phyloP scores from a whole-genome alignment of 2,113 vertebrate species.

The Siniperca chuatsi region DNA sequence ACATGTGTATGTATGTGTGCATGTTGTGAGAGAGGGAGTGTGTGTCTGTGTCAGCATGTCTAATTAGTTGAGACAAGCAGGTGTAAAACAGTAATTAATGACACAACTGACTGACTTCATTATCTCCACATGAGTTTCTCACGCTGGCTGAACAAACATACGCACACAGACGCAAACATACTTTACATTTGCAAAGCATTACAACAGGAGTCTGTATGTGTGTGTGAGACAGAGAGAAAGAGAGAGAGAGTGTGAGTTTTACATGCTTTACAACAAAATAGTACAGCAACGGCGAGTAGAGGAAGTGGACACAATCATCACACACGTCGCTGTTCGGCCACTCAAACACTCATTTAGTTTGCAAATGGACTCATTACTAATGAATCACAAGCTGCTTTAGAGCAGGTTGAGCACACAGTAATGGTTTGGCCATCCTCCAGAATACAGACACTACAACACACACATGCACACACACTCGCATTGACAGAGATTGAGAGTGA shows the following conservation, averaged over 20 bases:
- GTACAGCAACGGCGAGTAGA: neutral
- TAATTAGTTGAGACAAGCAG: conserved; percentile 81
- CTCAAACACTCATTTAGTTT: conserved; percentile 79
- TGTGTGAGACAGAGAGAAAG: neutral
- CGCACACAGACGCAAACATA: conserved; percentile 7
- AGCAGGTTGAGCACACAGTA: conserved; percentile 74
- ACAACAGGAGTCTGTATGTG: neutral
- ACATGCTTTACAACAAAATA: conserved; percentile 25
- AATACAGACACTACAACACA: conserved; percentile 54
- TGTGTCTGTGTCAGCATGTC: conserved; percentile 70
- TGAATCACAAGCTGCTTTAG: conserved; percentile 80
- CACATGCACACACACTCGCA: neutral
- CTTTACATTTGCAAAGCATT: conserved; percentile 23
- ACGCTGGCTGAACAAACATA: conserved; percentile 41
- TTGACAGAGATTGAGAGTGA: conserved; percentile 73
- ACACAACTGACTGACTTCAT: conserved; percentile 78
- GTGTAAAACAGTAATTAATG: conserved; percentile 84
- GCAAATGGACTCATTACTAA: conserved; percentile 82
- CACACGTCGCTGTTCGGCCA: conserved; percentile 52
- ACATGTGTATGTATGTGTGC: neutral
- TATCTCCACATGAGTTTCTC: conserved; percentile 70
- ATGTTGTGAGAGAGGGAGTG: neutral
- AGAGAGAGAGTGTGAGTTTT: neutral
- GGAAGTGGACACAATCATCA: conserved; percentile 62
- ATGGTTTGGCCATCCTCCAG: conserved; percentile 76